Evolutionary conservation across 2,888 invertebrate species (phyloP).

Genomic region (Stenurella melanura): DNA sequence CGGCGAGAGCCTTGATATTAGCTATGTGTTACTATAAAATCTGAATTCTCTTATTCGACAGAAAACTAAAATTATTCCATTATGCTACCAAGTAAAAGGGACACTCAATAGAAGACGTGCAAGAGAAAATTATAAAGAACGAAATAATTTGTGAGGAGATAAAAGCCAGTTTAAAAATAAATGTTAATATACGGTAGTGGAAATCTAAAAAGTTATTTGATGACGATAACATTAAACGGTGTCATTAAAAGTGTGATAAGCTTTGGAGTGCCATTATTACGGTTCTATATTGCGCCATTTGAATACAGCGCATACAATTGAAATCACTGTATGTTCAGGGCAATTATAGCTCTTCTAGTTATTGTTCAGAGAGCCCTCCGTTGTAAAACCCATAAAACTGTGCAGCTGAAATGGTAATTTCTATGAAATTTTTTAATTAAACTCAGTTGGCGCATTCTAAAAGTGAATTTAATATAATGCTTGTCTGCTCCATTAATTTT

Average conservation of each 20-base stretch:
- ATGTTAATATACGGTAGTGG: slow-evolving; percentile 22
- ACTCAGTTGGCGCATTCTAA: slow-evolving; percentile 52
- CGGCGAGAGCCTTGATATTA: too few species aligned
- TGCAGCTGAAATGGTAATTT: slow-evolving; percentile 53
- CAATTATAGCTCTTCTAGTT: slow-evolving; percentile 45
- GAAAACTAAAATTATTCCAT: not conserved
- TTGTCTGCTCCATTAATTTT: slow-evolving; percentile 66
- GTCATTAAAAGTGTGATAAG: slow-evolving; percentile 67
- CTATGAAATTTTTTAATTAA: slow-evolving; percentile 65
- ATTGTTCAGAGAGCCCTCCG: slow-evolving; percentile 18
- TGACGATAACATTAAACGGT: slow-evolving; percentile 61
- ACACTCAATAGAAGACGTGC: not conserved
- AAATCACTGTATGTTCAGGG: slow-evolving; percentile 30
- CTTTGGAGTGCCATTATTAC: slow-evolving; percentile 64
- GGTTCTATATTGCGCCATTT: slow-evolving; percentile 68
- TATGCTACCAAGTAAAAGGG: not conserved
- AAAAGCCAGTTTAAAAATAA: slow-evolving; percentile 14
- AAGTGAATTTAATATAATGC: slow-evolving; percentile 54
- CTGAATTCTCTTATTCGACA: too few species aligned
- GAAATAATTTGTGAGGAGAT: slow-evolving; percentile 19
- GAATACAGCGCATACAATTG: slow-evolving; percentile 65
- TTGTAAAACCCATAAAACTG: slow-evolving; percentile 42
- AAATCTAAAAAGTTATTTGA: slow-evolving; percentile 61
- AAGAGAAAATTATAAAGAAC: not conserved
- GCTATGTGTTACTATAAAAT: too few species aligned